phyloP scores from a whole-genome alignment of 2,113 vertebrate species.

The Orthochromis malagaraziensis region DNA sequence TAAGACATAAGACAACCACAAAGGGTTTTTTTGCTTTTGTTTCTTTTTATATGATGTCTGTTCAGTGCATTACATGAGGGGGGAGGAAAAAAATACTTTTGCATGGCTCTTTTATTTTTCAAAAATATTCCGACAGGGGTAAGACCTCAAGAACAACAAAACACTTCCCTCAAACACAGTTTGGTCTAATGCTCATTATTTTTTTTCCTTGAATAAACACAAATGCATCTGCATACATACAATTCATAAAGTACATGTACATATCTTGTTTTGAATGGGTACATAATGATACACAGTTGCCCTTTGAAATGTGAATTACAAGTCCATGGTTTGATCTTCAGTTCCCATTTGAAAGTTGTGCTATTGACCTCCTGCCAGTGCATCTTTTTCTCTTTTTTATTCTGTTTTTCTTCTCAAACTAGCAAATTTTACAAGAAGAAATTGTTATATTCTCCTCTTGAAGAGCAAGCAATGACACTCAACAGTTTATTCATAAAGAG shows the following conservation, averaged over 20 bases:
- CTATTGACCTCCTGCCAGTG: constrained; percentile 42
- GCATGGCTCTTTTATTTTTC: constrained; percentile 65
- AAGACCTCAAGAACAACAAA: constrained; percentile 59
- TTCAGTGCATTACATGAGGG: neutral
- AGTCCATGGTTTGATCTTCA: constrained; percentile 46
- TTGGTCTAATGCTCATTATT: constrained; percentile 51
- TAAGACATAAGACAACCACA: neutral
- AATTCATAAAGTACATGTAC: constrained; percentile 63
- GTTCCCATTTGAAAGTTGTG: constrained; percentile 59
- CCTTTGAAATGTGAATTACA: constrained; percentile 61
- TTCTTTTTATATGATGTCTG: neutral
- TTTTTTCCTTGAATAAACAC: constrained; percentile 51
- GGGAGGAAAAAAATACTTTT: neutral
- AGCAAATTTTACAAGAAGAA: constrained; percentile 46
- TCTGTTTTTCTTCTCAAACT: constrained; percentile 13
- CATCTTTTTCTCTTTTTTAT: constrained; percentile 25
- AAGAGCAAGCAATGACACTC: constrained; percentile 64
- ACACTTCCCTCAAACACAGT: constrained; percentile 57
- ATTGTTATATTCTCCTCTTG: constrained; percentile 43
- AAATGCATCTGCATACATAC: constrained; percentile 69
- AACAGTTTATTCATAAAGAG: constrained; percentile 52
- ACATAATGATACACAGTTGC: constrained; percentile 65
- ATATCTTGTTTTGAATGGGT: constrained; percentile 56
- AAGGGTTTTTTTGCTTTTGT: neutral
- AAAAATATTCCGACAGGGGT: constrained; percentile 57